phyloP scores from a whole-genome alignment of 2,888 invertebrate genomes.

The Drosophila formosana region DNA sequence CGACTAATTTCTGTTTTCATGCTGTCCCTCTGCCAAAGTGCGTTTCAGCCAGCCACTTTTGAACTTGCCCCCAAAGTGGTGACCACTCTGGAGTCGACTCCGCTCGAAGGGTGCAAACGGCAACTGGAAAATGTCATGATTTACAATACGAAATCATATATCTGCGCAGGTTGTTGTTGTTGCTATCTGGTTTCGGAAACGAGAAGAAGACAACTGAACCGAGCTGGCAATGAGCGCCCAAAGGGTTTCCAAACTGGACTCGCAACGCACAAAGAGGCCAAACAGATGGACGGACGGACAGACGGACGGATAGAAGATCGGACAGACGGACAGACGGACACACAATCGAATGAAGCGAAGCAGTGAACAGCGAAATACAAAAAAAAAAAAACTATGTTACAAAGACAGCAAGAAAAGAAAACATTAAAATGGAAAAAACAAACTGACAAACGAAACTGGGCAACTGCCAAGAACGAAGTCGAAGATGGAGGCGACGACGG shows the following conservation, averaged over 20 bases:
- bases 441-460: slow-evolving; percentile 57
- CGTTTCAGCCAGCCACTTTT: slow-evolving; percentile 17
- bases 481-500: not conserved
- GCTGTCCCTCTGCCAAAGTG: not conserved
- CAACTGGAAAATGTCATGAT: slow-evolving; percentile 78
- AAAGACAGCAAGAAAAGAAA: slow-evolving; percentile 57
- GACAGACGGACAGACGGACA: slow-evolving; percentile 19
- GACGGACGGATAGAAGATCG: slow-evolving; percentile 7
- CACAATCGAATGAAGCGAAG: slow-evolving; percentile 33
- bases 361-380: slow-evolving; percentile 12
- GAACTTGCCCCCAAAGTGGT: not conserved
- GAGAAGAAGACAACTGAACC: slow-evolving; percentile 33
- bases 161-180: slow-evolving; percentile 49
- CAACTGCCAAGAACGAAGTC: slow-evolving; percentile 47
- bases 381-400: slow-evolving; percentile 76
- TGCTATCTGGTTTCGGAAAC: slow-evolving; percentile 63
- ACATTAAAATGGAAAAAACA: slow-evolving; percentile 62
- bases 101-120: slow-evolving; percentile 29
- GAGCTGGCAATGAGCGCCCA: slow-evolving; percentile 78
- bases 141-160: slow-evolving; percentile 78
- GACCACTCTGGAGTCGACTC: not conserved
- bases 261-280: slow-evolving; percentile 36
- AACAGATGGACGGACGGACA: slow-evolving; percentile 49
- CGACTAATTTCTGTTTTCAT: slow-evolving; percentile 22
- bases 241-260: slow-evolving; percentile 71